Percentiles rank a stretch among this genome's conserved stretches.
Evolutionary conservation across 2,797 vertebrate genomes (phyloP).

Genomic region (Cynopterus sphinx): DNA sequence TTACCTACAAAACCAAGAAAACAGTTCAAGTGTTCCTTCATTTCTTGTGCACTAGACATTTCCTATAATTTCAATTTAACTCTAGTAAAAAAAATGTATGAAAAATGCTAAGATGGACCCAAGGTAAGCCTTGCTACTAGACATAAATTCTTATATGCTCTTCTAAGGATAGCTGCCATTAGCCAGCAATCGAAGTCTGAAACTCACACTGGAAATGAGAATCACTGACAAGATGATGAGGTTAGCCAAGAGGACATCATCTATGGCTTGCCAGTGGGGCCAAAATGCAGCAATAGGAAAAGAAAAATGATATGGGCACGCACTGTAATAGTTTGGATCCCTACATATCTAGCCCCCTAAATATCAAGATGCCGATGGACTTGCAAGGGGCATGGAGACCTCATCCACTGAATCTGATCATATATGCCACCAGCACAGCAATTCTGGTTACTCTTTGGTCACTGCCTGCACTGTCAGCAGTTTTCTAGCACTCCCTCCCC

Average conservation of each 20-base stretch:
- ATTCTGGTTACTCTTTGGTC: not conserved
- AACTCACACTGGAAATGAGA: not conserved
- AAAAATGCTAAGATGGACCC: not conserved
- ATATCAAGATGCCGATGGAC: fast-evolving
- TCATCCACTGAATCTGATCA: not conserved
- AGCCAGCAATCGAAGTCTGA: not conserved
- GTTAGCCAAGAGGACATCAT: not conserved
- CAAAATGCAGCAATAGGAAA: not conserved
- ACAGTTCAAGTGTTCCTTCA: not conserved
- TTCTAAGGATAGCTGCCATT: not conserved
- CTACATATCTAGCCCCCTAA: too few species aligned
- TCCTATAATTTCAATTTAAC: not conserved
- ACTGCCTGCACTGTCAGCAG: not conserved
- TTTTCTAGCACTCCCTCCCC: not conserved
- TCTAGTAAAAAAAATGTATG: not conserved
- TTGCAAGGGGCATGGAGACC: not conserved
- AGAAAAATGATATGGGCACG: not conserved
- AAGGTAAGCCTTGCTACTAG: not conserved
- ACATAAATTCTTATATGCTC: not conserved
- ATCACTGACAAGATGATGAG: not conserved
- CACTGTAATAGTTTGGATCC: too few species aligned
- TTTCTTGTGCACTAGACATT: not conserved
- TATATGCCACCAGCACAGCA: not conserved
- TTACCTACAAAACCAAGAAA: slow-evolving; percentile 13
- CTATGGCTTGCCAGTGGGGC: not conserved